Base-by-base conservation (phyloP, 2,888 invertebrate genomes). In the Zygothrica quintamaculata region DNA sequence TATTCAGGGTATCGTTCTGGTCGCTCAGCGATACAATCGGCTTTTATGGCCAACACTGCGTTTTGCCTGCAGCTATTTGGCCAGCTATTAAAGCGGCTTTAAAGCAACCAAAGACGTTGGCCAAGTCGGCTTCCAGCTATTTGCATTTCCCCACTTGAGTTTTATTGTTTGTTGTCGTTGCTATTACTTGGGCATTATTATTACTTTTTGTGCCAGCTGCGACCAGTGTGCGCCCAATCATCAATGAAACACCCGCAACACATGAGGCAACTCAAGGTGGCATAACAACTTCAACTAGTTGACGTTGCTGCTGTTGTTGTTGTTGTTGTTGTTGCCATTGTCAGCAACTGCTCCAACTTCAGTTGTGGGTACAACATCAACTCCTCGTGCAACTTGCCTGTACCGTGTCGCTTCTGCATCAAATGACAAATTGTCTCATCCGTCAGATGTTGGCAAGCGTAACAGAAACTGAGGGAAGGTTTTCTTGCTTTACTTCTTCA, bases 361-460 rank as follows among this genome's bases (percentile, higher is more conserved):
- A 33, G 39, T 36, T 46, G 9, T 22, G 60, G 51, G 47, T 65
- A 58, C 39, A 33, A 18, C 31, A 42, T 52, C 34, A 22, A 25
- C 36, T 12, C 6, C 8, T 36, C 2, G 4, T 26, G 11, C 7
- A 12, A n/a, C 11, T 31, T 31, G 55, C 40, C 7, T 1, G 16
- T 29, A 13, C 47, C 58, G 71, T 65, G 81, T 77, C 79, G 77
- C 77, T 55, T 76, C 84, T 81, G 85, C 66, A 77, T 50, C 53
- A 74, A 82, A 87, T 84, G 87, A 85, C 84, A 87, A 85, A 86
- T 87, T 82, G 87, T 84, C 80, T 85, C 84, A 84, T 87, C 72
- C 75, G 78, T 84, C 85, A 69, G 60, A 40, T 26, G 36, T 46
- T 13, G 46, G 51, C 47, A 47, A 62, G 39, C 39, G 50, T 56